These are phyloP conservation scores for Oscheius sp. DNA, from an alignment of 2,888 invertebrate species.

Conservation along the genomic window DNA sequence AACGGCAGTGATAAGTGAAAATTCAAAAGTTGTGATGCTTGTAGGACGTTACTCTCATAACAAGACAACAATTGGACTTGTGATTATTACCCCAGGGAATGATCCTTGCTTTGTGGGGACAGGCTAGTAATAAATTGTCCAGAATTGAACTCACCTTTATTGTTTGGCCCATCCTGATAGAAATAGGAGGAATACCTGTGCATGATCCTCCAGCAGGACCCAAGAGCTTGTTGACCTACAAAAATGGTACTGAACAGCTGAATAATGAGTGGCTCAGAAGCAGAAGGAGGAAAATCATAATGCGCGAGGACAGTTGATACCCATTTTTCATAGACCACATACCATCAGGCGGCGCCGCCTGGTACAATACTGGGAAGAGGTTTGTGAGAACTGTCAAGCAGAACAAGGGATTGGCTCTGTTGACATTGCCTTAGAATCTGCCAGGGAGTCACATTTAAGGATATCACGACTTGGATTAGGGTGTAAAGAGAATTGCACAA, in stretches of 20 bases:
- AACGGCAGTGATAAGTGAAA: constrained; percentile 13
- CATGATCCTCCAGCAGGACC: constrained; percentile 20
- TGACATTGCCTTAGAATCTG: constrained; percentile 22
- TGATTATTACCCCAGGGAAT: too few species aligned
- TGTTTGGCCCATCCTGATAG: constrained; percentile 14
- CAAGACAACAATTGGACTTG: too few species aligned
- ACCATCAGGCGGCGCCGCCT: constrained; percentile 36
- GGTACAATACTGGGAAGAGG: constrained; percentile 20
- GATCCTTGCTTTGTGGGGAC: too few species aligned
- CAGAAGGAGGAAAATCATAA: constrained; percentile 1
- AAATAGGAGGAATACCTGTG: constrained; percentile 12
- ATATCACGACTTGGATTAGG: constrained; percentile 30
- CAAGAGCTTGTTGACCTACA: constrained; percentile 8
- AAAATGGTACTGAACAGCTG: not conserved
- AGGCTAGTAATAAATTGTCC: too few species aligned
- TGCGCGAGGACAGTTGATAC: constrained; percentile 31
- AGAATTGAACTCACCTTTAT: constrained; percentile 6
- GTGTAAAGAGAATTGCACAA: constrained; percentile 34
- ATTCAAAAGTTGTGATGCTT: constrained; percentile 6
- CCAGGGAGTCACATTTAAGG: constrained; percentile 2
- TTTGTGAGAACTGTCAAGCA: not conserved
- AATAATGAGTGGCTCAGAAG: not conserved
- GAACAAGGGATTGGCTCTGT: not conserved
- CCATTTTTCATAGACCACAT: constrained; percentile 18
- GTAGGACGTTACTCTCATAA: too few species aligned